phyloP scores from a whole-genome alignment of 2,113 vertebrate genomes.

The Pithys albifrons region DNA sequence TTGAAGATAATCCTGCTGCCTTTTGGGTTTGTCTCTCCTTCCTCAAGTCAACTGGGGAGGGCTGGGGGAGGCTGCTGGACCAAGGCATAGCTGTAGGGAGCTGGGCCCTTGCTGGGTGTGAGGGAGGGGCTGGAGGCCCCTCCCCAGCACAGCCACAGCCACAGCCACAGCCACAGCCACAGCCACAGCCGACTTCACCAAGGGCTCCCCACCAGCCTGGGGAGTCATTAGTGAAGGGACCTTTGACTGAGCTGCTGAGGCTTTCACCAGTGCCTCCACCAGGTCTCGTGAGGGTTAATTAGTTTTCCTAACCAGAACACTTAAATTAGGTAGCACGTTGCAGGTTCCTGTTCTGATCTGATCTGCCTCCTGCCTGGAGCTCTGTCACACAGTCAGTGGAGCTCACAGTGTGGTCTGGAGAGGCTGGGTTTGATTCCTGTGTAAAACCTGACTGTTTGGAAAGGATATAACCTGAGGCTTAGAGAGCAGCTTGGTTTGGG shows the following conservation, averaged over 20 bases:
- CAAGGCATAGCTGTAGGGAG: neutral
- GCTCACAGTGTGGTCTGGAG: neutral
- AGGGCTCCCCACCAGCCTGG: neutral
- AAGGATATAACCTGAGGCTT: neutral
- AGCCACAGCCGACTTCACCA: neutral
- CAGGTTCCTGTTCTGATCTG: neutral
- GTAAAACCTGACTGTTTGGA: neutral
- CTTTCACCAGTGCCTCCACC: neutral
- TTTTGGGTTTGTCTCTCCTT: neutral
- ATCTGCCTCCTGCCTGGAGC: accelerated
- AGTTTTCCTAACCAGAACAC: neutral
- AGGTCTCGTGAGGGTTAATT: neutral
- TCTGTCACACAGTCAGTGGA: neutral
- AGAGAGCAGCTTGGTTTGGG: neutral
- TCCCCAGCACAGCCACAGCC: neutral
- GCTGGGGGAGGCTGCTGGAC: accelerated
- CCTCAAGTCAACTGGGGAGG: neutral
- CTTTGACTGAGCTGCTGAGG: neutral
- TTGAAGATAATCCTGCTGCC: neutral
- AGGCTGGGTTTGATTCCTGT: neutral
- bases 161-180: accelerated
- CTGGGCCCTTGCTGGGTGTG: neutral
- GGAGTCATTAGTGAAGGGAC: neutral
- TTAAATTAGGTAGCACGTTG: neutral
- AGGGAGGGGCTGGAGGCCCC: neutral